Evolutionary conservation across 2,797 vertebrate species (phyloP).

Genomic region (Limosa lapponica): DNA sequence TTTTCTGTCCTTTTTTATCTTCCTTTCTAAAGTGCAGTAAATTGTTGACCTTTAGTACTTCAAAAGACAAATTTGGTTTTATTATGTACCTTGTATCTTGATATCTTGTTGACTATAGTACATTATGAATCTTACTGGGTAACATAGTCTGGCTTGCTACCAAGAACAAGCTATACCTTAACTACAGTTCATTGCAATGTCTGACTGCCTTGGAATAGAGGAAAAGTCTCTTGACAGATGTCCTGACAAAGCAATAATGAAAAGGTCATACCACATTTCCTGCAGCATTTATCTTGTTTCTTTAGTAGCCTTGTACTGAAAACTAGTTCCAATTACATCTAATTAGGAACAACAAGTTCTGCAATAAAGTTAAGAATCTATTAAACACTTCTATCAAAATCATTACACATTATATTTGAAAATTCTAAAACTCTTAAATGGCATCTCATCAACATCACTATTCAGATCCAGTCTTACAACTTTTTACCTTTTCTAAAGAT

Average conservation of each 20-base stretch:
- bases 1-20: not conserved
- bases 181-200: not conserved
- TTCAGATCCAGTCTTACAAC: constrained; percentile 36
- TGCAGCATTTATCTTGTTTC: constrained; percentile 55
- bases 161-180: not conserved
- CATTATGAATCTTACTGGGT: not conserved
- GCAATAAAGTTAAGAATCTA: not conserved
- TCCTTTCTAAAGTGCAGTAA: not conserved
- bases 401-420: not conserved
- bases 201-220: constrained; percentile 1
- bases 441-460: not conserved
- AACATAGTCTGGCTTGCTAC: not conserved
- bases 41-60: not conserved
- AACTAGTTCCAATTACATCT: constrained; percentile 52
- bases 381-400: constrained; percentile 23
- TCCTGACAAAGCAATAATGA: constrained; percentile 65
- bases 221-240: constrained; percentile 48
- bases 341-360: constrained; percentile 55
- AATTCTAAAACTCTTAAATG: not conserved
- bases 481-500: constrained; percentile 71
- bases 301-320: constrained; percentile 18
- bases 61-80: constrained; percentile 1
- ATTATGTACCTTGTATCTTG: not conserved
- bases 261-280: constrained; percentile 61
- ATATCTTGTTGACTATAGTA: not conserved